Conservation (phyloP, 1,140 invertebrate genomes). For the Drosophila punjabiensis region DNA sequence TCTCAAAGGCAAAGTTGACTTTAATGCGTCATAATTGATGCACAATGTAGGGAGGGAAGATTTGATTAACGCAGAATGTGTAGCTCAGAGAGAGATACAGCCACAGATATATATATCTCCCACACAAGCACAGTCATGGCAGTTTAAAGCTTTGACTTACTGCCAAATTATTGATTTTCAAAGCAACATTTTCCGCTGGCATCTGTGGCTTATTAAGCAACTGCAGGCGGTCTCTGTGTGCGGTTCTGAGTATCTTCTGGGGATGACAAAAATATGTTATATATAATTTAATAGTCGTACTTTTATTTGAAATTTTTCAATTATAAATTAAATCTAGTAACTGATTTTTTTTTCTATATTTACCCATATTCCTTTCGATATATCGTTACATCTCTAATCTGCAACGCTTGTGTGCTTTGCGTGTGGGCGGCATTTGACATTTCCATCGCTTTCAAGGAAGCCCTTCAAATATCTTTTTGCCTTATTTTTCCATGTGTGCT, state of each 20-base stretch:
- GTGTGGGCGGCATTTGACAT: slow-evolving; percentile 46
- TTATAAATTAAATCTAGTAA: too few species aligned
- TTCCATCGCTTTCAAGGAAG: slow-evolving; percentile 65
- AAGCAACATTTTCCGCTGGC: slow-evolving; percentile 21
- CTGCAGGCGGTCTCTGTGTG: slow-evolving; percentile 32
- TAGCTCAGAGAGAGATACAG: slow-evolving; percentile 26
- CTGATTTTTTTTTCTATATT: too few species aligned
- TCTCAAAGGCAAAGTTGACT: slow-evolving; percentile 63
- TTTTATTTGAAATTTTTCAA: too few species aligned
- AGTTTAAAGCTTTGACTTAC: slow-evolving; percentile 49
- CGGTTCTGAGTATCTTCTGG: neutral
- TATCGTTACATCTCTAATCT: neutral
- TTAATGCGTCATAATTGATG: slow-evolving; percentile 82
- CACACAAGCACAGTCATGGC: slow-evolving; percentile 14
- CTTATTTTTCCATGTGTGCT: slow-evolving; percentile 64
- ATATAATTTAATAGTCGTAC: too few species aligned
- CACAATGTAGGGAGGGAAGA: slow-evolving; percentile 62
- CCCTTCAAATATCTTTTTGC: slow-evolving; percentile 83
- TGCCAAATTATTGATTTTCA: slow-evolving; percentile 75
- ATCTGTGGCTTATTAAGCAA: slow-evolving; percentile 15
- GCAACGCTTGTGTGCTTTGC: neutral
- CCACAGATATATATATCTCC: slow-evolving; percentile 8
- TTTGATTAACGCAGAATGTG: slow-evolving; percentile 67
- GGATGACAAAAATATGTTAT: neutral
- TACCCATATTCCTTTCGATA: too few species aligned